Evolutionary conservation across 2,888 invertebrate genomes (phyloP).

Genomic region (Lithophane socia): DNA sequence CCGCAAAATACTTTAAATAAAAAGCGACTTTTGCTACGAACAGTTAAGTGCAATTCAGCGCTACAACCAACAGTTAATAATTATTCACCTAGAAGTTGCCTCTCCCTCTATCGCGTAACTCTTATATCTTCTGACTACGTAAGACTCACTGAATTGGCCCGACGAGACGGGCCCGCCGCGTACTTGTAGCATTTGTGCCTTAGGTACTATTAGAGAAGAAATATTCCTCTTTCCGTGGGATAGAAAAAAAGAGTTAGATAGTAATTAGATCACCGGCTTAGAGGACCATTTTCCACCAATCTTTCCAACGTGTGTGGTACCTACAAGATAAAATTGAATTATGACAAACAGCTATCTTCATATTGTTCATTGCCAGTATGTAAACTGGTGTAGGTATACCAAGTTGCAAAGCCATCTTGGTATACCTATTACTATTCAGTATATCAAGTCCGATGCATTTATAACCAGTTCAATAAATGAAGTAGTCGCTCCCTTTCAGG

Average conservation of each 20-base stretch:
- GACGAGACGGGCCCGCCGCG: no score
- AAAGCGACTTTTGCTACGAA: no score
- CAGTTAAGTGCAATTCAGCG: no score
- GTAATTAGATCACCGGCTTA: background rate
- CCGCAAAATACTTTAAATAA: no score
- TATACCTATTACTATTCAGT: slow-evolving; percentile 5
- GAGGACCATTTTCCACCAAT: background rate
- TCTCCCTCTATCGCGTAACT: no score
- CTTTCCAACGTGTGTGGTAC: background rate
- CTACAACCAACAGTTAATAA: no score
- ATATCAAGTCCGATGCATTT: slow-evolving; percentile 67
- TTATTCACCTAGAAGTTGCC: no score
- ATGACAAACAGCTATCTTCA: background rate
- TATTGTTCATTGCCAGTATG: background rate
- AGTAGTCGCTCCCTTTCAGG: slow-evolving; percentile 24
- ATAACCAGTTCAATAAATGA: slow-evolving; percentile 61
- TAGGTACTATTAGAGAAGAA: background rate
- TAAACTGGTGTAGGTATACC: background rate
- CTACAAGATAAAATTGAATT: slow-evolving; percentile 4
- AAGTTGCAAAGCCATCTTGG: background rate
- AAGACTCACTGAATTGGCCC: no score
- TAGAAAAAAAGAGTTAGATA: background rate
- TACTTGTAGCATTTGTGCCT: no score
- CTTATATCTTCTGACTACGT: no score
- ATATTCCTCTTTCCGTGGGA: background rate